Evolutionary conservation across 53 echinoderm and acorn worm genomes (phyloP), one percentile per base, ranked within the genome.

Genomic region (Paracentrotus lividus): DNA sequence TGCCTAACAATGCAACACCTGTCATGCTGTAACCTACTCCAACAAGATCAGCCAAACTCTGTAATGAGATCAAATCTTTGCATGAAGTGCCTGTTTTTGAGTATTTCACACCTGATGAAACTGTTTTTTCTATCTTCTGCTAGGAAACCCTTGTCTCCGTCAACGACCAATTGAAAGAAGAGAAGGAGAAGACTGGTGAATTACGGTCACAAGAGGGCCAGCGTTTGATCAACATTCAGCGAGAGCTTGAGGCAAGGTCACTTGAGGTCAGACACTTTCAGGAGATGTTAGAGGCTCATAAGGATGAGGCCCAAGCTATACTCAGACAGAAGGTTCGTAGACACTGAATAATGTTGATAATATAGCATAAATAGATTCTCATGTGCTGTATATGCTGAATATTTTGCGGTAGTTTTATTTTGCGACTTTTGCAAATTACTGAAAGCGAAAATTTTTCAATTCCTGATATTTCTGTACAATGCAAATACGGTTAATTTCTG

Each of bases 101-200:
- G 16, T 57, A 21, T 20, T 57, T 57, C 20, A 20, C 18, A 57
- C 4, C 16, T 0, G 57, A 57, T 20, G 16, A 21, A 57, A 4
- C 57, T 81, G 3, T 81, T 47, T 12, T 26, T 10, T 27, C 1
- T 87, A 3, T 55, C 54, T 54, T 56, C 10, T 20, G 12, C 2
- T 24, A 91, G 91, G 91, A 91, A 91, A 72, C 29, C 20, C 31
- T 75, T 45, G 13, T 94, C 9, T 44, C 56, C 16, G 94, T 96
- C 75, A 55, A 94, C 68, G 90, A 88, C 15, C 55, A 60, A 59
- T 59, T 92, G 57, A 88, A 93, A 47, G 92, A 86, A 15, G 90
- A 94, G 77, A 76, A 94, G 68, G 93, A 96, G 45, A 93, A 88
- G 58, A 94, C 92, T 10, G 26, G 93, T 43, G 94, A 96, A 67